Evolutionary conservation across 2,888 invertebrate species (phyloP).

Genomic region (Campoplex nolae): DNA sequence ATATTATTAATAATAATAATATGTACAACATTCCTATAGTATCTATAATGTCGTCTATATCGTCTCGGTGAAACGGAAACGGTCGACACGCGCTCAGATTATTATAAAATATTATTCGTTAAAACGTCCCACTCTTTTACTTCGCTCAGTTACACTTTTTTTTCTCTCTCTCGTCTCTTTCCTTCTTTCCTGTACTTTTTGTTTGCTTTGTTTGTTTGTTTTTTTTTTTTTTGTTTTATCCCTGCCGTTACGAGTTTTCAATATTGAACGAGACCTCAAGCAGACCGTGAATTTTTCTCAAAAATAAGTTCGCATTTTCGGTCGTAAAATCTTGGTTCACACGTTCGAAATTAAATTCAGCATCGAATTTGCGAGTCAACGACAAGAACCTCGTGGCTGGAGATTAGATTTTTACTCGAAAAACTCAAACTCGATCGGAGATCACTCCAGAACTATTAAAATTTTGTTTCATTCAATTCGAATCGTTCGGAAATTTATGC

Average conservation of each 20-base stretch:
- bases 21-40: slow-evolving; percentile 80
- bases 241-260: slow-evolving; percentile 42
- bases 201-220: slow-evolving; percentile 29
- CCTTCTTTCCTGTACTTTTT: slow-evolving; percentile 28
- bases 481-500: too few species aligned
- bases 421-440: too few species aligned
- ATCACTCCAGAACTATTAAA: too few species aligned
- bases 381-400: neutral
- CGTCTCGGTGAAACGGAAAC: slow-evolving; percentile 74
- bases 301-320: neutral
- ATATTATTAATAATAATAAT: slow-evolving; percentile 81
- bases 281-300: neutral
- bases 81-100: slow-evolving; percentile 75
- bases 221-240: slow-evolving; percentile 38
- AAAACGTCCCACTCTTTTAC: slow-evolving; percentile 64
- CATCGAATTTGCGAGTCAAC: neutral
- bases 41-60: slow-evolving; percentile 76
- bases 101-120: slow-evolving; percentile 76
- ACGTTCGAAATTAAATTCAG: neutral
- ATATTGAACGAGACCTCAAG: slow-evolving; percentile 11
- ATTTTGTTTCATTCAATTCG: too few species aligned
- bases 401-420: neutral
- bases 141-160: slow-evolving; percentile 35
- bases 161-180: neutral
- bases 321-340: neutral